Evolutionary conservation across 2,888 invertebrate species (phyloP), one percentile per base, ranked within the genome.

Genomic region (Eupithecia exiguata): DNA sequence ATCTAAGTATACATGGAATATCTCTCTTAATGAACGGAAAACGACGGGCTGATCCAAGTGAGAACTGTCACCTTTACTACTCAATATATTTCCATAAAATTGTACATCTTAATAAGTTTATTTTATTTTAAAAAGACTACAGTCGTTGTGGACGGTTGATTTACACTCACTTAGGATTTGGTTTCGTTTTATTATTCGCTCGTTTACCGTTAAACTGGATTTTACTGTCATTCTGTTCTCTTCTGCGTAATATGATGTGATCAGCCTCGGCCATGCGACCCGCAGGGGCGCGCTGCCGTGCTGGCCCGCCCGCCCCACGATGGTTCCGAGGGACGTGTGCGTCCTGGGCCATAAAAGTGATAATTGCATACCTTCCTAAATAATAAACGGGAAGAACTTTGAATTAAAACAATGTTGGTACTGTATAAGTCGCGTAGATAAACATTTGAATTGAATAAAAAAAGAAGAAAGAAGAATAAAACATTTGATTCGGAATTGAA

Each of bases 41-140:
- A 82, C 84, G 84, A 87, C 88, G 86, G 89, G 88, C 82, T 84
- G 84, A 78, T n/a, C 68, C 79, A 84, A 88, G 87, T 87, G 86
- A 86, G 87, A 89, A 89, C 83, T 89, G 88, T 89, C 89, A 86
- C 84, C 80, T 88, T 87, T 84, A 88, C 86, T 86, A 83, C 86
- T 81, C 84, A 84, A 86, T 89, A 87, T 88, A 86, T 88, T 88
- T 83, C 84, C 84, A 88, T 89, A 86, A 88, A 88, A 85, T 84
- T 82, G 85, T 84, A 82, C 80, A 84, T 85, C 85, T 88, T 84
- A 82, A 84, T 85, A 84, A 84, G 79, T 80, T 86, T 82, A n/a
- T 30, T 82, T 83, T 69, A 80, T 83, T 83, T 85, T 84, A 79
- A 83, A 82, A 82, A 80, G 73, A 77, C 80, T 77, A 81, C 82